A percentile compares a stretch with the other conserved stretches of the same genome.
phyloP scores from a whole-genome alignment of 2,888 invertebrate genomes.

The Acronicta alni region DNA sequence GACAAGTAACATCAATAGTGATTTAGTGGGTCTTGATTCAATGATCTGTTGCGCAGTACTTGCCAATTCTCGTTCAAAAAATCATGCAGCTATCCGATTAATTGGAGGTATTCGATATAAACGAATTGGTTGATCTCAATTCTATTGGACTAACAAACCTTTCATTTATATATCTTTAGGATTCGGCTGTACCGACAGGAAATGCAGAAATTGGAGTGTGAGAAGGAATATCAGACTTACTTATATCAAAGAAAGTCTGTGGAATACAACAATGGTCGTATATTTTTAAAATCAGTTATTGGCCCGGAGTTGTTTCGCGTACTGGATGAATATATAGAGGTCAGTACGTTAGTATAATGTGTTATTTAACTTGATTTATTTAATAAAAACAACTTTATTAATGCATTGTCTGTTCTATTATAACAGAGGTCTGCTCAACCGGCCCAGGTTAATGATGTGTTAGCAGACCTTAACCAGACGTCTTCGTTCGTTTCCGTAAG shows the following conservation, averaged over 20 bases:
- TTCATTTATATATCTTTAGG: conserved; percentile 61
- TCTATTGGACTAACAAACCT: conserved; percentile 6
- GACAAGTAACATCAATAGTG: conserved; percentile 26
- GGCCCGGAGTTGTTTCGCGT: conserved; percentile 52
- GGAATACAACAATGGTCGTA: conserved; percentile 55
- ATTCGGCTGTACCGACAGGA: conserved; percentile 62
- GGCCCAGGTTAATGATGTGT: conserved; percentile 43
- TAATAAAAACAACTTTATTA: not conserved
- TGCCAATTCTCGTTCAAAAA: conserved; percentile 14
- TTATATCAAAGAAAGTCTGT: conserved; percentile 61
- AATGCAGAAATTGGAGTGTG: conserved; percentile 59
- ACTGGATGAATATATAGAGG: conserved; percentile 68
- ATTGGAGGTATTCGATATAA: conserved; percentile 29
- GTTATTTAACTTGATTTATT: not conserved
- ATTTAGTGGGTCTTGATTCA: conserved; percentile 34
- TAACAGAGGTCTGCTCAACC: conserved; percentile 47
- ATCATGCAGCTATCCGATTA: conserved; percentile 20
- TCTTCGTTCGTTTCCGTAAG: conserved; percentile 53
- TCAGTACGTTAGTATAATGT: conserved; percentile 46
- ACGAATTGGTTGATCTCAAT: conserved; percentile 15
- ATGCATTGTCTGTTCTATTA: conserved; percentile 4
- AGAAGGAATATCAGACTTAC: conserved; percentile 60
- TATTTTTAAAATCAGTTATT: conserved; percentile 35
- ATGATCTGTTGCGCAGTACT: conserved; percentile 14
- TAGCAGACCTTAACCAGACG: conserved; percentile 41